phyloP scores from a whole-genome alignment of 2,888 invertebrate genomes.

The Teinopalpus imperialis region DNA sequence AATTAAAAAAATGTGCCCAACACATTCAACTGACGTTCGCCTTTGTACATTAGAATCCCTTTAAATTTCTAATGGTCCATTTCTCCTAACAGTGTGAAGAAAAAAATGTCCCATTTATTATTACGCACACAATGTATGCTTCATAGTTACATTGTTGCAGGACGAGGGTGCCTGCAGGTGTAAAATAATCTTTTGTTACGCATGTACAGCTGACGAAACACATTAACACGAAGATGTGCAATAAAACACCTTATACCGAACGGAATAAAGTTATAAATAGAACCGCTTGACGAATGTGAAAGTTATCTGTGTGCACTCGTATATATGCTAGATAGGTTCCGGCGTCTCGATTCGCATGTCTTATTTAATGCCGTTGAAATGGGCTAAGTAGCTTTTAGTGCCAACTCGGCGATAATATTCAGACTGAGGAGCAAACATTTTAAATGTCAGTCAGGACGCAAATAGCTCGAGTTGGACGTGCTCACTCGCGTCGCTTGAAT shows the following conservation, averaged over 20 bases:
- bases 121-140: neutral
- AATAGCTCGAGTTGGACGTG: neutral
- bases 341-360: conserved; percentile 14
- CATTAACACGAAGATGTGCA: neutral
- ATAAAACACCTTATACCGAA: neutral
- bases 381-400: conserved; percentile 22
- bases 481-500: neutral
- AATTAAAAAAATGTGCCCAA: no score
- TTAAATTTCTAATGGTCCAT: no score
- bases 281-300: conserved; percentile 1
- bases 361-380: conserved; percentile 19
- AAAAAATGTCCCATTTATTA: neutral
- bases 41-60: no score
- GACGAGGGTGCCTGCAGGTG: conserved; percentile 1
- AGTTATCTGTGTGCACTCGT: neutral
- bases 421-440: conserved; percentile 8
- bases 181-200: conserved; percentile 14
- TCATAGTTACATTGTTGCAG: conserved; percentile 7
- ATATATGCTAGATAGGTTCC: neutral
- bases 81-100: conserved; percentile 4
- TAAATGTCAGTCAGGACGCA: conserved; percentile 12
- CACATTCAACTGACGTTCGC: no score
- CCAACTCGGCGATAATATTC: conserved; percentile 15
- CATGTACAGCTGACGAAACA: conserved; percentile 3
- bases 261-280: neutral